Base-by-base conservation (phyloP, 2,113 vertebrate genomes). In the Varanus komodoensis region DNA sequence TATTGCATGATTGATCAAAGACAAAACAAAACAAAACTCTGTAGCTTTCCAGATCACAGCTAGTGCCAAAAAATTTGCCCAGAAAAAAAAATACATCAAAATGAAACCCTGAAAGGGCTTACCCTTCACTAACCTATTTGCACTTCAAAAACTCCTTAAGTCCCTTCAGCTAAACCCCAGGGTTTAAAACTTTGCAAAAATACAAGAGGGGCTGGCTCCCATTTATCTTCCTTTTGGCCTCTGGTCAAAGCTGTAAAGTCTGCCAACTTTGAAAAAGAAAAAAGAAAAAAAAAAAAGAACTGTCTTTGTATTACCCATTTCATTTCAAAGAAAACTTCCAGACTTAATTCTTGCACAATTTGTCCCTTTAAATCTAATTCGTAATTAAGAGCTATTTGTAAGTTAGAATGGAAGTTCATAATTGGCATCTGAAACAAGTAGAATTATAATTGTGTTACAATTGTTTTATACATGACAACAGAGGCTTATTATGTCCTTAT, bases 1-100 rank as follows among this genome's bases (percentile, higher is more conserved):
- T 95, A 95, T 96, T 97, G 97, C 96, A 96, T 98, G 97, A 97
- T 93, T 97, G 96, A 97, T 96, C 97, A 98, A 97, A 98, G 97
- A 98, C 98, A 99, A 99, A 98, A 96, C 95, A 96, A 95, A 97
- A 97, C 7, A 54, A 96, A 96, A 96, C 92, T 89, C 97, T 96
- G 96, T 95, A 96, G 95, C 88, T 93, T 97, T 97, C 97, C 96
- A 98, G 96, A 98, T 97, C 95, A 97, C 96, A 98, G 97, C 96
- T 97, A 97, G 98, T 96, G 96, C 96, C 96, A 97, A 97, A 71
- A 98, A 97, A 97, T 97, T 95, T 95, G 96, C 96, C 97, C 44
- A 97, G 95, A 91, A 94, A 94, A 96, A 96, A 97, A 97, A 96
- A 97, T 97, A 95, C 96, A 97, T 97, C 97, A 97, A 97, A 97